Percentiles rank a stretch among this genome's conserved stretches.
Conservation (phyloP, 2,888 invertebrate genomes). For the Lasioglossum oenotherae region DNA sequence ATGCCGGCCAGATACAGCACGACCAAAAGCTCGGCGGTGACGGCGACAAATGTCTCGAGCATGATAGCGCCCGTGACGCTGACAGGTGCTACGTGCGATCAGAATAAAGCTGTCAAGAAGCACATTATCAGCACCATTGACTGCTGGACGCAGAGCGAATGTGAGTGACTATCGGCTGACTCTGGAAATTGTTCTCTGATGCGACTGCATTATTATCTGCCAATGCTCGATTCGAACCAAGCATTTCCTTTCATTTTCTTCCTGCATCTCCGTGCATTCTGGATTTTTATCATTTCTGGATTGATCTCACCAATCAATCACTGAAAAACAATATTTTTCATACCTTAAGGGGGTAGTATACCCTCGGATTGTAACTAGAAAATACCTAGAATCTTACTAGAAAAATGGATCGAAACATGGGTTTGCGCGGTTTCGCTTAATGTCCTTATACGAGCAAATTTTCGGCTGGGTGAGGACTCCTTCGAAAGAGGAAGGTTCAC, state of each 20-base stretch:
- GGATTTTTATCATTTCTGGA: too few relatives aligned
- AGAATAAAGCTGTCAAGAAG: slow-evolving; percentile 88
- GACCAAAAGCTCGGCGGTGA: slow-evolving; percentile 87
- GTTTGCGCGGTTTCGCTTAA: too few relatives aligned
- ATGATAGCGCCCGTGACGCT: slow-evolving; percentile 90
- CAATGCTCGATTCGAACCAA: background rate
- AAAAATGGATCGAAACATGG: too few relatives aligned
- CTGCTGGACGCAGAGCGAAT: slow-evolving; percentile 82
- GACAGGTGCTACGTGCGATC: slow-evolving; percentile 89
- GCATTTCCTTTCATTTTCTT: background rate
- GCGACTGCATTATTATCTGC: background rate
- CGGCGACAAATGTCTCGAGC: slow-evolving; percentile 86
- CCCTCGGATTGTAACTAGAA: too few relatives aligned
- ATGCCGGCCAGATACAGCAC: slow-evolving; percentile 90
- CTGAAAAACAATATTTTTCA: background rate
- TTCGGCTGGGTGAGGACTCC: too few relatives aligned
- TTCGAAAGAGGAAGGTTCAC: too few relatives aligned
- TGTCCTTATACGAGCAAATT: too few relatives aligned
- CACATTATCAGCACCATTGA: slow-evolving; percentile 84
- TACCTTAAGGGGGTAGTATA: too few relatives aligned
- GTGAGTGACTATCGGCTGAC: slow-evolving; percentile 71
- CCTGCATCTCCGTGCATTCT: background rate
- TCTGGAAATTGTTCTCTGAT: background rate
- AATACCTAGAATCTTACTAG: too few relatives aligned
- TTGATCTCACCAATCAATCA: too few relatives aligned